phyloP scores from a whole-genome alignment of 1,140 invertebrate species.

The Olivierus martensii region DNA sequence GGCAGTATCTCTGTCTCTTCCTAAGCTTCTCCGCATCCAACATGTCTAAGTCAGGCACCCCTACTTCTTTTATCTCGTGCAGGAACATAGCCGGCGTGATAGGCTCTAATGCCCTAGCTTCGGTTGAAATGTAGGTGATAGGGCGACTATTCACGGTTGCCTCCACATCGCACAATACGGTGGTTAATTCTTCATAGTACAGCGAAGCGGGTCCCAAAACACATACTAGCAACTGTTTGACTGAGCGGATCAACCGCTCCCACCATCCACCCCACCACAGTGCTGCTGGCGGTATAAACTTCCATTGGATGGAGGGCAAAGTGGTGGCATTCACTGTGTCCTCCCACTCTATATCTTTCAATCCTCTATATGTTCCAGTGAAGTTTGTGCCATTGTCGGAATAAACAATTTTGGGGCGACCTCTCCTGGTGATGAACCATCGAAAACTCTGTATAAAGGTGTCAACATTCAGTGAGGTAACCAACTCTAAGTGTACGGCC shows the following conservation, averaged over 20 bases:
- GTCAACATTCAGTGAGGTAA: too few relatives aligned
- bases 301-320: neutral
- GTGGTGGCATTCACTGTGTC: neutral
- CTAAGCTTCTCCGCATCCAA: neutral
- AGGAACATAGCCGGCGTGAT: slow-evolving; percentile 5
- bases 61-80: neutral
- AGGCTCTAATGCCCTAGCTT: slow-evolving; percentile 6
- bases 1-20: neutral
- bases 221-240: neutral
- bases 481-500: too few relatives aligned
- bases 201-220: neutral
- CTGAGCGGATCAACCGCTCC: neutral
- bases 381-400: too few relatives aligned
- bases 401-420: too few relatives aligned
- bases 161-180: slow-evolving; percentile 13
- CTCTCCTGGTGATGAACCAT: too few relatives aligned
- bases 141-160: slow-evolving; percentile 13
- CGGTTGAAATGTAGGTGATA: slow-evolving; percentile 11
- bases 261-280: slow-evolving; percentile 5
- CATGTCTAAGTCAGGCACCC: neutral
- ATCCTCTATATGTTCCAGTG: neutral
- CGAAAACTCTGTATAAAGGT: too few relatives aligned
- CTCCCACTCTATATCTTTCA: slow-evolving; percentile 4
- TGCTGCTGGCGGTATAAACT: neutral
- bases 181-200: slow-evolving; percentile 12